phyloP scores from a whole-genome alignment of 1,140 invertebrate species.

The Pseudomyrmex pallidus region DNA sequence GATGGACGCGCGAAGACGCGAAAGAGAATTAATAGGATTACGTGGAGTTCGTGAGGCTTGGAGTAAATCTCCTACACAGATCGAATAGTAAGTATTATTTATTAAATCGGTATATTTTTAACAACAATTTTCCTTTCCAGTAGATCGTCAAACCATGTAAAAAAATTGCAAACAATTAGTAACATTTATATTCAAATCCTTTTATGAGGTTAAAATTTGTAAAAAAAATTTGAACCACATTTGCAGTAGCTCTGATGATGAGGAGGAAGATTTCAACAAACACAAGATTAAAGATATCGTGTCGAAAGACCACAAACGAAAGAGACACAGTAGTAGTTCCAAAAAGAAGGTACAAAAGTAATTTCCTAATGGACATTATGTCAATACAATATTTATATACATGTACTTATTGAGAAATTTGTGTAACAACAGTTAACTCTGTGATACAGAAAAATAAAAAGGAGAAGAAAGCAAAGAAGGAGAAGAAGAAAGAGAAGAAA shows the following conservation, averaged over 20 bases:
- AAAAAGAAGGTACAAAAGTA: slow-evolving; percentile 85
- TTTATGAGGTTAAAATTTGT: not conserved
- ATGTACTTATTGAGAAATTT: not conserved
- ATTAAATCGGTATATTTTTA: not conserved
- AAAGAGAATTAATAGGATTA: slow-evolving; percentile 90
- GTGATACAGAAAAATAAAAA: slow-evolving; percentile 77
- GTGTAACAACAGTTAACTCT: not conserved
- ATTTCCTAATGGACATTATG: slow-evolving; percentile 64
- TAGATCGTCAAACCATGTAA: not conserved
- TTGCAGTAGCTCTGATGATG: slow-evolving; percentile 82
- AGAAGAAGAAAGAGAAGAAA: slow-evolving; percentile 85
- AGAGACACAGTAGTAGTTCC: slow-evolving; percentile 84
- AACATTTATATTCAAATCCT: not conserved
- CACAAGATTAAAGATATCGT: slow-evolving; percentile 79
- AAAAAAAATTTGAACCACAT: not conserved
- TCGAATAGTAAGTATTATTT: slow-evolving; percentile 86
- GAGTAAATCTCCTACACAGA: slow-evolving; percentile 89
- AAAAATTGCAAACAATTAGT: not conserved
- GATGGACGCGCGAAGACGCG: slow-evolving; percentile 88
- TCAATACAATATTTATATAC: slow-evolving; percentile 59
- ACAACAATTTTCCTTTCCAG: not conserved
- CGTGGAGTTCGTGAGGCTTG: slow-evolving; percentile 89
- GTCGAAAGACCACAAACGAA: slow-evolving; percentile 87
- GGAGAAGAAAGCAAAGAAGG: slow-evolving; percentile 84
- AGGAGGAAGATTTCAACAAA: slow-evolving; percentile 84